Evolutionary conservation across 2,888 invertebrate species (phyloP).

Genomic region (Bombylius major): DNA sequence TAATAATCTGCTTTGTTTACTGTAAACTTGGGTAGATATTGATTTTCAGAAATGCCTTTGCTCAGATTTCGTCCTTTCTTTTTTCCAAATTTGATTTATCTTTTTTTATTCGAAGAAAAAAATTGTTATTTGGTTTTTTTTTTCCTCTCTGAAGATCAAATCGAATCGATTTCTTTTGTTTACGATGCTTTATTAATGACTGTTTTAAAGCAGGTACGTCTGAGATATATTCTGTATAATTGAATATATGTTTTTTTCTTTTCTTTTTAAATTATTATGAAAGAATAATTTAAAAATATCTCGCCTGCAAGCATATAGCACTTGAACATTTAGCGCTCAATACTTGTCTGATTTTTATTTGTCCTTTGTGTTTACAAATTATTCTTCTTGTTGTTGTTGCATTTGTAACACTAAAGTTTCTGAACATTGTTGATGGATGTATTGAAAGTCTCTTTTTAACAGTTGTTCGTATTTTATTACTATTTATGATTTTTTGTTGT

Average conservation of each 20-base stretch:
- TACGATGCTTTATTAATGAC: neutral
- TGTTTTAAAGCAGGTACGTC: neutral
- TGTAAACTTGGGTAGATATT: no score
- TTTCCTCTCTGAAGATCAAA: no score
- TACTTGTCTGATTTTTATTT: neutral
- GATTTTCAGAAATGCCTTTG: no score
- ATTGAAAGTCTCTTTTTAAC: slow-evolving; percentile 83
- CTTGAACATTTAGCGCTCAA: neutral
- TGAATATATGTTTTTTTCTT: neutral
- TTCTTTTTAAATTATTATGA: neutral
- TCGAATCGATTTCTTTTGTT: neutral
- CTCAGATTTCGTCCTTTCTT: no score
- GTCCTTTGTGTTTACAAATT: neutral
- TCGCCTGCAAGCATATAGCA: neutral
- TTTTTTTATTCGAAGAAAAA: no score
- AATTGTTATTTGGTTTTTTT: no score
- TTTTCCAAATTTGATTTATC: no score
- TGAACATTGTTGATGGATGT: slow-evolving; percentile 79
- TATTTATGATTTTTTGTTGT: slow-evolving; percentile 13
- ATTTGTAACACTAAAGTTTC: slow-evolving; percentile 44
- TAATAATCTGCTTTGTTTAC: no score
- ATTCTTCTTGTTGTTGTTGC: neutral
- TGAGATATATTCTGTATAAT: neutral
- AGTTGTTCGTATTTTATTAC: slow-evolving; percentile 32
- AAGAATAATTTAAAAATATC: neutral